phyloP scores from a whole-genome alignment of 2,888 invertebrate species.

The Galerucella nymphaeae region DNA sequence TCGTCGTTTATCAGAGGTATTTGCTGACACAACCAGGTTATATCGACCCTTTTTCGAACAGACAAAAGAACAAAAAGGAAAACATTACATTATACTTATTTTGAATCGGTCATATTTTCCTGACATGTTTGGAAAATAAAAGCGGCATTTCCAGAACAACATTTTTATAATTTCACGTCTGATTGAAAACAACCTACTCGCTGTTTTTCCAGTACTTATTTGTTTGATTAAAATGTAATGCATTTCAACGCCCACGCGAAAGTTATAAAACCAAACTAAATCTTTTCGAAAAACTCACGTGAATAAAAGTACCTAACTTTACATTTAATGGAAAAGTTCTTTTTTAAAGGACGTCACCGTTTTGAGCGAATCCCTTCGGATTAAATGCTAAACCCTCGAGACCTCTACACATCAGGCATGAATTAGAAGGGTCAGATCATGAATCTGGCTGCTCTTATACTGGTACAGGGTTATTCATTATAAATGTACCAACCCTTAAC shows the following conservation, averaged over 20 bases:
- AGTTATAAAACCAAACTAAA: background rate
- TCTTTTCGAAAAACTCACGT: background rate
- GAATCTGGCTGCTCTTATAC: constrained; percentile 1
- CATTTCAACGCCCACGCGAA: background rate
- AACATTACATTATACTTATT: constrained; percentile 5
- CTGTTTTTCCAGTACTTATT: no score
- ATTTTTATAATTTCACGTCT: no score
- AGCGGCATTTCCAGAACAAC: no score
- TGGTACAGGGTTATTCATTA: no score
- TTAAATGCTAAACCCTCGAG: constrained; percentile 22
- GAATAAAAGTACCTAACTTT: background rate
- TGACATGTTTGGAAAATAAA: background rate
- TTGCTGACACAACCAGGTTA: background rate
- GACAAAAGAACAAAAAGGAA: constrained; percentile 2
- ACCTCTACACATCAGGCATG: constrained; percentile 5
- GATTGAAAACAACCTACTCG: no score
- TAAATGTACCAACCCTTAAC: no score
- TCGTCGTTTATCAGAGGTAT: no score
- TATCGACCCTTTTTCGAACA: constrained; percentile 11
- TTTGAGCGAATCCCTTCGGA: constrained; percentile 5
- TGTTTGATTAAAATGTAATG: no score
- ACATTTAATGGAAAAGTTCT: background rate
- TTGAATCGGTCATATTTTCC: background rate
- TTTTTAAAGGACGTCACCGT: constrained; percentile 8
- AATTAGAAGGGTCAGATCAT: constrained; percentile 10